Evolutionary conservation across 1,140 invertebrate species (phyloP), one percentile per base, ranked within the genome.

Genomic region (Ceratina calcarata): DNA sequence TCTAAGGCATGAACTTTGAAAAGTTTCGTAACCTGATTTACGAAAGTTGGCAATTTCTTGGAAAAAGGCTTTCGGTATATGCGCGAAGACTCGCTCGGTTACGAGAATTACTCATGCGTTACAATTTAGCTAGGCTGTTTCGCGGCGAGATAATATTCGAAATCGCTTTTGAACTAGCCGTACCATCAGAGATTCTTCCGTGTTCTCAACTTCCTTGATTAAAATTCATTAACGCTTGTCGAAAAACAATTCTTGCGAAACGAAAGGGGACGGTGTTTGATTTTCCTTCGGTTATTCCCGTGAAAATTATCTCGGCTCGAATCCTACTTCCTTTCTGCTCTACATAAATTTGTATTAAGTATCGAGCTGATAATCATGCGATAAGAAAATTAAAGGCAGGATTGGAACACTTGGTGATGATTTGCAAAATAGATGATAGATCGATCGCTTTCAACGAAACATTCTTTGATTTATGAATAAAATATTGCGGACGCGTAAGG

Each of bases 11-110:
- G 16, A 79, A 74, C 37, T 79, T 74, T 12, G 18, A 4, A 13
- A 65, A 79, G 22, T 66, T 66, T 20, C 0, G 32, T 20, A 3
- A 22, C 37, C 18, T 58, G 61, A 79, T 79, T 79, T 79, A 73
- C 57, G 77, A 79, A 65, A 65, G 12, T 58, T 73, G 7, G 18
- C 15, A 18, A 58, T 49, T 79, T 27, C 69, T 20, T 79, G 1
- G 6, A 66, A 73, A 66, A 73, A 18, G 22, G 24, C 18, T 62
- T 72, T 69, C 49, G 22, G 13, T n/a, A 45, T 45, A n/a, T 7
- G 15, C 57, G 37, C 7, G 7, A 24, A 27, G 18, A 27, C 16
- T 18, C 55, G 37, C 13, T 12, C 55, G 37, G 37, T 69, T 76
- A 32, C 67, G 24, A 10, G 18, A 71, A 62, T 71, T 20, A 62